Evolutionary conservation across 2,797 vertebrate genomes (phyloP).

Genomic region (Xenops minutus): DNA sequence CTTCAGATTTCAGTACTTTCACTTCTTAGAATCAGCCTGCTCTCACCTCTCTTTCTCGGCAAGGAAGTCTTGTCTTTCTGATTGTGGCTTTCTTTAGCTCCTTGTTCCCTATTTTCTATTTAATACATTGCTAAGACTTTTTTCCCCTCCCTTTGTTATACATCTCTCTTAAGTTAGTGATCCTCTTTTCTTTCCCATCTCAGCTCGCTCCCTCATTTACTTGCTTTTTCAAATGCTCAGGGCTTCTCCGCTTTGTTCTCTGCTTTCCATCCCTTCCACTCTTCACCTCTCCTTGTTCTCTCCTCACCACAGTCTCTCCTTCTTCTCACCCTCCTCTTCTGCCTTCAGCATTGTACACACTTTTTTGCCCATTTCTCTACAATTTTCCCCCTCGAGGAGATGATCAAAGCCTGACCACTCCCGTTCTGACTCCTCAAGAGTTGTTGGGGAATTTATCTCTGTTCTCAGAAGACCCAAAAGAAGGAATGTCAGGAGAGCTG

Average conservation of each 20-base stretch:
- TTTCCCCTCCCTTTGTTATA: slow-evolving; percentile 46
- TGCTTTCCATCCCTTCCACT: slow-evolving; percentile 47
- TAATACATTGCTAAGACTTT: slow-evolving; percentile 9
- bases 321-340: background rate
- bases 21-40: background rate
- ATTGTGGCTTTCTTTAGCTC: slow-evolving; percentile 7
- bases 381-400: background rate
- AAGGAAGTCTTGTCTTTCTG: slow-evolving; percentile 31
- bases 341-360: background rate
- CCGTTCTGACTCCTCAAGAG: background rate
- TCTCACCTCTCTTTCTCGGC: slow-evolving; percentile 17
- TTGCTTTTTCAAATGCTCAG: slow-evolving; percentile 30
- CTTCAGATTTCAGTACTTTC: slow-evolving; percentile 10
- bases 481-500: background rate
- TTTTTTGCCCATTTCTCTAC: background rate
- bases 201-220: background rate
- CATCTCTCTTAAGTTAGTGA: background rate
- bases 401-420: background rate
- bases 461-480: background rate
- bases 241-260: slow-evolving; percentile 40
- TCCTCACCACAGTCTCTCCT: background rate
- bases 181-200: background rate
- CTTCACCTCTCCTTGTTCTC: slow-evolving; percentile 44
- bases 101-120: background rate
- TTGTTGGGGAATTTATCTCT: background rate